phyloP scores from a whole-genome alignment of 2,888 invertebrate species.

The Microchrysa polita region DNA sequence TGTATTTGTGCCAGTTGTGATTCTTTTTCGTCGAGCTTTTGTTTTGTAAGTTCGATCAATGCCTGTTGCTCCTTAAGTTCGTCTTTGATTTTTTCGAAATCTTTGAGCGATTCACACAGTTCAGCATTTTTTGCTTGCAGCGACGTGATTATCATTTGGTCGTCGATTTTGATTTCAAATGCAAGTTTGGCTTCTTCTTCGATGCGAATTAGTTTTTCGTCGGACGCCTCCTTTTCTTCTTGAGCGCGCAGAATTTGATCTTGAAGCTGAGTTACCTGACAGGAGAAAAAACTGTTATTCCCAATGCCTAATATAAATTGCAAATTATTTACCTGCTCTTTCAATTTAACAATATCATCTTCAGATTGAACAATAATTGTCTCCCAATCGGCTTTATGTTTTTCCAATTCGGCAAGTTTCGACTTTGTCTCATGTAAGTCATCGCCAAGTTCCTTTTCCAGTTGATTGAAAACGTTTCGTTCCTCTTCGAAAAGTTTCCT shows the following conservation, averaged over 20 bases:
- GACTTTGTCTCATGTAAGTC: neutral
- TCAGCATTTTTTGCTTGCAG: slow-evolving; percentile 3
- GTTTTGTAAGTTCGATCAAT: neutral
- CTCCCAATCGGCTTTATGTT: slow-evolving; percentile 15
- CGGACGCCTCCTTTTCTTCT: slow-evolving; percentile 16
- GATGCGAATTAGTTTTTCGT: slow-evolving; percentile 9
- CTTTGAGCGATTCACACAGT: slow-evolving; percentile 8
- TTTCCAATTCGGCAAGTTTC: neutral
- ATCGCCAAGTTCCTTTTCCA: neutral
- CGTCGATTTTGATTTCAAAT: slow-evolving; percentile 8
- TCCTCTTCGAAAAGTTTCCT: slow-evolving; percentile 23
- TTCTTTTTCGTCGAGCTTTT: slow-evolving; percentile 8
- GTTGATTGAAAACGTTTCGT: neutral
- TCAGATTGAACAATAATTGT: slow-evolving; percentile 10
- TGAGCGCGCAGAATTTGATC: slow-evolving; percentile 5
- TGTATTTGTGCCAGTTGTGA: neutral
- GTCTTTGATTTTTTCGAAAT: slow-evolving; percentile 13
- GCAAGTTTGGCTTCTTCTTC: neutral
- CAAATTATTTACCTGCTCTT: slow-evolving; percentile 30
- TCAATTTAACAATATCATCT: slow-evolving; percentile 15
- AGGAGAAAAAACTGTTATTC: neutral
- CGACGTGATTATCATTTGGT: neutral
- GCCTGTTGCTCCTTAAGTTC: slow-evolving; percentile 19
- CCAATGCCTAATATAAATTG: neutral
- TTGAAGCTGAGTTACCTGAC: slow-evolving; percentile 13